A percentile compares a stretch with the other conserved stretches of the same genome.
These are phyloP conservation scores for Eristalinus aeneus DNA, from an alignment of 2,888 invertebrate genomes.

Conservation along the genomic window DNA sequence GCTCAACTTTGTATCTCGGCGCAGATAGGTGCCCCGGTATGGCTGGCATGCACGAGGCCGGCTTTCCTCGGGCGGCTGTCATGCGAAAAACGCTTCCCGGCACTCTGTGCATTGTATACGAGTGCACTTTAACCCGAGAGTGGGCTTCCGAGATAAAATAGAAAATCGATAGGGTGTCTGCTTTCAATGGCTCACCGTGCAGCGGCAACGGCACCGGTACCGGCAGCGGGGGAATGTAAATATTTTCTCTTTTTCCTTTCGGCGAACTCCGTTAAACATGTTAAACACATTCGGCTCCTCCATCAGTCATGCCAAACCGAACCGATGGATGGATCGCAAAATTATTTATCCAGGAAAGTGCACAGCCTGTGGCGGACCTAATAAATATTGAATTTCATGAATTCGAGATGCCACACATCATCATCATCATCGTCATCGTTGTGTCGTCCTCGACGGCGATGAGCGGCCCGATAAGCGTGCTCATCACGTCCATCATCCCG, in stretches of 20 bases:
- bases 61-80: neutral
- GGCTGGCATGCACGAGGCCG: neutral
- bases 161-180: conserved; percentile 48
- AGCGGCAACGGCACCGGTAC: too few species aligned
- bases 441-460: neutral
- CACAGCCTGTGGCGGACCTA: conserved; percentile 30
- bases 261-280: conserved; percentile 3
- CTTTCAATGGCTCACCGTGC: conserved; percentile 22
- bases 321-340: conserved; percentile 13
- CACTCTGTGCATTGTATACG: conserved; percentile 26
- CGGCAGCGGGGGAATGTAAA: neutral
- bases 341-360: conserved; percentile 22
- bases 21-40: neutral
- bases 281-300: conserved; percentile 34
- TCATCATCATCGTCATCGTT: conserved; percentile 16
- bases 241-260: conserved; percentile 1
- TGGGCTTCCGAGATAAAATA: conserved; percentile 45
- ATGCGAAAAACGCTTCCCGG: conserved; percentile 40
- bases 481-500: conserved; percentile 35
- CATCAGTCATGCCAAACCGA: conserved; percentile 28
- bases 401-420: conserved; percentile 38
- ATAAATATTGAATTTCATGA: conserved; percentile 66
- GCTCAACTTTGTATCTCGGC: conserved; percentile 3
- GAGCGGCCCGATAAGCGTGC: conserved; percentile 3
- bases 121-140: conserved; percentile 52